Conservation (phyloP, 2,113 vertebrate genomes). For the Epinephelus fuscoguttatus region DNA sequence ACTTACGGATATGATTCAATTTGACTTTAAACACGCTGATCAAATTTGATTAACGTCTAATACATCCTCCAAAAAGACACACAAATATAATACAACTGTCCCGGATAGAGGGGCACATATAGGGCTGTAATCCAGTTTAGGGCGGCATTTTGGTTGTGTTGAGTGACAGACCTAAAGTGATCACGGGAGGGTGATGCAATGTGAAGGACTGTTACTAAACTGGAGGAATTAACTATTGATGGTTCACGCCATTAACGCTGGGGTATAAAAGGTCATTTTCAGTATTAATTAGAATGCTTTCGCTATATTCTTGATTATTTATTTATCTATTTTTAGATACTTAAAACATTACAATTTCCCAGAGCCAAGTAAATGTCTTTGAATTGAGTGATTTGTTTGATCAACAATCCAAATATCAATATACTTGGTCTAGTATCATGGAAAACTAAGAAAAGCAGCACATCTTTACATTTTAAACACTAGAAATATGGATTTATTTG, state of each 20-base stretch:
- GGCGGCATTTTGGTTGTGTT: conserved; percentile 65
- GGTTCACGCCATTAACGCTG: not conserved
- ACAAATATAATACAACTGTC: conserved; percentile 84
- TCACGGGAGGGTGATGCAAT: conserved; percentile 76
- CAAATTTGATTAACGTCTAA: conserved; percentile 96
- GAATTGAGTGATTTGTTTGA: not conserved
- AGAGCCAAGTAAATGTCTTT: not conserved
- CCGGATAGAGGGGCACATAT: conserved; percentile 82
- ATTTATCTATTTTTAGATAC: not conserved
- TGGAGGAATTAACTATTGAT: not conserved
- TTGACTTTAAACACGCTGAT: conserved; percentile 96
- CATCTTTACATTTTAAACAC: not conserved
- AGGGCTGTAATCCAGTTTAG: conserved; percentile 84
- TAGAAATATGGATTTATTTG: not conserved
- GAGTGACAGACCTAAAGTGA: conserved; percentile 69
- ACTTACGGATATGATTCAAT: conserved; percentile 95
- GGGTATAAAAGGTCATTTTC: not conserved
- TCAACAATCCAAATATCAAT: not conserved
- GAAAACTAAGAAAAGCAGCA: not conserved
- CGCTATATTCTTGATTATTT: not conserved
- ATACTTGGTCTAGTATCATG: not conserved
- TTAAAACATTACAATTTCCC: not conserved
- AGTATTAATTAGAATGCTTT: too few species aligned
- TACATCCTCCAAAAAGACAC: conserved; percentile 90
- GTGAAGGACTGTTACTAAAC: conserved; percentile 55